Base-by-base conservation (phyloP, 2,113 vertebrate species). In the Prunella fulvescens region DNA sequence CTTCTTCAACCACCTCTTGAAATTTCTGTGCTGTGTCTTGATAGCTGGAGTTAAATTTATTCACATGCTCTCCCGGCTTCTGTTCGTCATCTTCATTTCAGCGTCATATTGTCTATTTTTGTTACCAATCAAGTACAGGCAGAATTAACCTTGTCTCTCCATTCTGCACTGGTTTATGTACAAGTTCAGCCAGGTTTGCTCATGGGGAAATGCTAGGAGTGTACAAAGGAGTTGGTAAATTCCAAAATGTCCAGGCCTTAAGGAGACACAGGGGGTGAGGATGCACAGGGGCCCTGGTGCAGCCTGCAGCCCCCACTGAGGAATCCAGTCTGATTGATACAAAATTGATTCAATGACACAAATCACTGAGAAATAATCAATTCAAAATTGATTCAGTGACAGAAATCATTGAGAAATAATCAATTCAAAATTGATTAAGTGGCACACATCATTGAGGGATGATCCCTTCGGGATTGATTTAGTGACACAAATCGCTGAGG, bases 31-130 rank as follows among this genome's bases (percentile, higher is more conserved):
- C 45, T 80, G 31, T 22, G 25, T 14, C 31, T 61, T 13, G 7
- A 20, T 1, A 81, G 40, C 29, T 69, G 8, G 16, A 70, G 50
- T 53, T 72, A 33, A 48, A 44, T 58, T 73, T 48, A 57, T 31
- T 39, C 25, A 10, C 40, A 7, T 0, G 0, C 5, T 4, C n/a
- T 47, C 51, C 31, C 26, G 29, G 5, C 6, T 70, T 44, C 50
- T 17, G 26, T 7, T 58, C 6, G 1, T 61, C 42, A 9, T 26
- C 60, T 71, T 23, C 19, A 4, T 35, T 39, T 70, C 64, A 5
- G 12, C 7, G 3, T 24, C 7, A 1, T 1, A 1, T 12, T 7
- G 0, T 1, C 6, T 10, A 1, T 5, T 51, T 81, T 58, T 67
- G 57, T 42, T 37, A 39, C 29, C 16, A 28, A 12, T 23, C 8